A percentile compares a stretch with the other conserved stretches of the same genome.
Evolutionary conservation across 1,140 invertebrate genomes (phyloP).

Genomic region (Acromyrmex charruanus): DNA sequence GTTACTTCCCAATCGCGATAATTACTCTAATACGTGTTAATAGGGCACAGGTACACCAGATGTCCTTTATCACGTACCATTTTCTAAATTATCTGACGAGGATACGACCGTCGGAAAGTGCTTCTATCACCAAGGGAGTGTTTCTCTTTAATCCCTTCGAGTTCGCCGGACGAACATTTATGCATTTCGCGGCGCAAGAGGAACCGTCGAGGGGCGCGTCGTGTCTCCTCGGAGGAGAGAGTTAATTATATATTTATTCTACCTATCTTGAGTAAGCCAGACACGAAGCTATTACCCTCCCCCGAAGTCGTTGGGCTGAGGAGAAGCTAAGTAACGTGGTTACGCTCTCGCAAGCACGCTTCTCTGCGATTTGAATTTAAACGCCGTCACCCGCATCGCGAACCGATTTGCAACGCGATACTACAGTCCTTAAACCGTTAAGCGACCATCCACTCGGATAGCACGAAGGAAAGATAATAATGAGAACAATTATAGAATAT

Average conservation of each 20-base stretch:
- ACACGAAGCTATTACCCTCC: constrained; percentile 32
- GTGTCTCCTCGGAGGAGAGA: constrained; percentile 19
- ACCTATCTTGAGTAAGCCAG: constrained; percentile 44
- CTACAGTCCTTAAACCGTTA: neutral
- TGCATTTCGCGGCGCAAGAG: constrained; percentile 22
- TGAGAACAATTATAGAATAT: neutral
- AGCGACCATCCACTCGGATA: neutral
- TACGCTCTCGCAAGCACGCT: constrained; percentile 42
- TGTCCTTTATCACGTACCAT: constrained; percentile 56
- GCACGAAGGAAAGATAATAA: neutral
- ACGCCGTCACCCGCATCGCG: constrained; percentile 14
- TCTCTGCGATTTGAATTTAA: constrained; percentile 33
- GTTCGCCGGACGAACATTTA: constrained; percentile 1
- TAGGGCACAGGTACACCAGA: constrained; percentile 47
- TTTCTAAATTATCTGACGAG: constrained; percentile 58
- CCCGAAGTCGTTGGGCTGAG: neutral
- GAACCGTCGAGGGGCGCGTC: neutral
- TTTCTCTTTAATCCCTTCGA: constrained; percentile 33
- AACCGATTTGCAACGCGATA: constrained; percentile 34
- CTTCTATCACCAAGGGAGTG: neutral
- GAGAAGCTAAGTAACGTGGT: constrained; percentile 32
- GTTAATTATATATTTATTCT: constrained; percentile 62
- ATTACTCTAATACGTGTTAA: constrained; percentile 62
- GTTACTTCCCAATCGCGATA: constrained; percentile 56
- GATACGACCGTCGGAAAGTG: constrained; percentile 34